A percentile compares a stretch with the other conserved stretches of the same genome.
Evolutionary conservation across 2,797 vertebrate species (phyloP).

Genomic region (Trachurus trachurus): DNA sequence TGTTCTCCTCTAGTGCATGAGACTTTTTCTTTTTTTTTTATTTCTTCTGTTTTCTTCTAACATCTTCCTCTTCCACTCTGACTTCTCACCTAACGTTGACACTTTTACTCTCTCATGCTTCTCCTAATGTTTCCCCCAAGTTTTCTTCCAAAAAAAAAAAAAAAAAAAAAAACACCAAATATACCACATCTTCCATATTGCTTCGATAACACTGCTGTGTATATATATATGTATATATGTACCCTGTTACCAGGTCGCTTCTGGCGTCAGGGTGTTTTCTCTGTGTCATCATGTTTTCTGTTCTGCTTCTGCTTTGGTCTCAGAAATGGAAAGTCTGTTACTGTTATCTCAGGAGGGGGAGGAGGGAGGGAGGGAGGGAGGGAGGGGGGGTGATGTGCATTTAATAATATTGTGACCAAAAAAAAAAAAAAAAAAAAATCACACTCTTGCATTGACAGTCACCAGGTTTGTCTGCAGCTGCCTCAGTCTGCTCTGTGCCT

Average conservation of each 20-base stretch:
- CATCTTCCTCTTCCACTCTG: slow-evolving; percentile 90
- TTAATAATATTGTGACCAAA: slow-evolving; percentile 47
- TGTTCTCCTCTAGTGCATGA: slow-evolving; percentile 99
- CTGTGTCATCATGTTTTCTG: slow-evolving; percentile 83
- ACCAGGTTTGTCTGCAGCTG: slow-evolving; percentile 84
- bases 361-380: too few species aligned
- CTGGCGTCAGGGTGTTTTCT: slow-evolving; percentile 89
- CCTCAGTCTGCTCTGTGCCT: slow-evolving; percentile 83
- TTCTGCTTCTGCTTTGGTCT: slow-evolving; percentile 87
- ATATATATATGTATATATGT: slow-evolving; percentile 81
- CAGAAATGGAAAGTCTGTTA: slow-evolving; percentile 76
- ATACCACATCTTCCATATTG: slow-evolving; percentile 82
- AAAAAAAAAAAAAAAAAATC: background rate
- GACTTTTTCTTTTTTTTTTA: slow-evolving; percentile 79
- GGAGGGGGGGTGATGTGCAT: slow-evolving; percentile 60
- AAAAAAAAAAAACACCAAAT: slow-evolving; percentile 52
- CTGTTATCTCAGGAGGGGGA: slow-evolving; percentile 71
- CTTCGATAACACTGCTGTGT: slow-evolving; percentile 84
- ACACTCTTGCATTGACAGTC: slow-evolving; percentile 77
- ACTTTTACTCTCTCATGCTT: slow-evolving; percentile 91
- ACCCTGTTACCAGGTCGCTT: slow-evolving; percentile 85
- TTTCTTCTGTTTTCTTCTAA: slow-evolving; percentile 85
- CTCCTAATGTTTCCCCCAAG: slow-evolving; percentile 88
- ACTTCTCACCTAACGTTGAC: slow-evolving; percentile 91
- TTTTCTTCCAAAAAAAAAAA: slow-evolving; percentile 78